phyloP scores from a whole-genome alignment of 2,113 vertebrate genomes.

The Neomonachus schauinslandi region DNA sequence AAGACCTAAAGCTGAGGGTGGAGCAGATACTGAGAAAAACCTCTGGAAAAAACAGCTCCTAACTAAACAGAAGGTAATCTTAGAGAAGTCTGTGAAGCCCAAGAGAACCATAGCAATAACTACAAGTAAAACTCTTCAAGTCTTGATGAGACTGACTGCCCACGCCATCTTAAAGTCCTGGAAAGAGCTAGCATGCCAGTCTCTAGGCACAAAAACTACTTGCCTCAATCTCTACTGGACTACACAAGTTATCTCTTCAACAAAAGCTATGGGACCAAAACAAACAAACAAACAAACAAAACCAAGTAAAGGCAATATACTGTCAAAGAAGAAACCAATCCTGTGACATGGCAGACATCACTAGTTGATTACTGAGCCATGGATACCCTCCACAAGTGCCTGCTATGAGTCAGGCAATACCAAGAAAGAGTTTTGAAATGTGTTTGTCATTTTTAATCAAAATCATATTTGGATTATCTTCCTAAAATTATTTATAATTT shows the following conservation, averaged over 20 bases:
- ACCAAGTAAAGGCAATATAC: background rate
- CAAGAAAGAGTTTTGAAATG: background rate
- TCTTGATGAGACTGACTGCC: no score
- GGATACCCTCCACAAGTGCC: no score
- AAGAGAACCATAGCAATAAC: background rate
- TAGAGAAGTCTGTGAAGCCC: background rate
- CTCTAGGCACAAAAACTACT: no score
- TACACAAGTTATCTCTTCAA: background rate
- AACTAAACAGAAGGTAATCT: no score
- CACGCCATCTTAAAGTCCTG: rapidly evolving
- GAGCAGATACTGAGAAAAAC: background rate
- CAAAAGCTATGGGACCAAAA: no score
- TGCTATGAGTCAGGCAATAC: background rate
- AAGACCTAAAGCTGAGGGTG: background rate
- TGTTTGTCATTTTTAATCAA: background rate
- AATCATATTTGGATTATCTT: background rate
- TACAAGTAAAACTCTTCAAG: background rate
- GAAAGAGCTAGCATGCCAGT: background rate
- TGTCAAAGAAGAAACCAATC: background rate
- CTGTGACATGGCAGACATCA: background rate
- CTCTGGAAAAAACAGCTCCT: no score
- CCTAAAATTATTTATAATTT: background rate
- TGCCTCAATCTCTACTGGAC: background rate
- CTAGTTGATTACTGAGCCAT: background rate
- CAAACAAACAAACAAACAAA: background rate